A percentile compares a stretch with the other conserved stretches of the same genome.
phyloP scores from a whole-genome alignment of 2,797 vertebrate genomes.

The Coilia nasus region DNA sequence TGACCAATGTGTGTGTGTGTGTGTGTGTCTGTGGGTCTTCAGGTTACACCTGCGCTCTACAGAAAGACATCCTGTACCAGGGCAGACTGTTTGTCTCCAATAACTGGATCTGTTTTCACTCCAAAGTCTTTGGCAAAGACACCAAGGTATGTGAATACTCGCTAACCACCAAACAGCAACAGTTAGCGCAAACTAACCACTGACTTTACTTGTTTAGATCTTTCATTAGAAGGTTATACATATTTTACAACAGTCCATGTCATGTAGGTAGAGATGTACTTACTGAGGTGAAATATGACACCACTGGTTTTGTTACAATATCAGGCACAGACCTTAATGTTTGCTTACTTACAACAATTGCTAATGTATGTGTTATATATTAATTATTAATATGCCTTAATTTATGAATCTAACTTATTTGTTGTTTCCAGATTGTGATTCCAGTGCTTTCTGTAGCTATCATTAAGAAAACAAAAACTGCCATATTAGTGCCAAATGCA shows the following conservation, averaged over 20 bases:
- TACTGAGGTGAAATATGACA: background rate
- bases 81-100: constrained; percentile 92
- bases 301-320: background rate
- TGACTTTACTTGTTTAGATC: background rate
- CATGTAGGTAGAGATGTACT: background rate
- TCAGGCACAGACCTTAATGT: background rate
- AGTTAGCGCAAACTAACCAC: background rate
- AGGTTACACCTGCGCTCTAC: constrained; percentile 96
- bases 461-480: constrained; percentile 97
- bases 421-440: constrained; percentile 83
- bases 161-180: background rate
- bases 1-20: no score
- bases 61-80: constrained; percentile 97
- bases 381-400: no score
- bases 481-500: constrained; percentile 94
- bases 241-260: background rate
- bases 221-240: background rate
- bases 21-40: constrained; percentile 39
- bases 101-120: constrained; percentile 97
- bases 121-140: constrained; percentile 96
- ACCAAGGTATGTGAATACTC: constrained; percentile 80
- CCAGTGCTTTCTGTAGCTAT: constrained; percentile 84
- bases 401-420: background rate
- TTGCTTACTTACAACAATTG: background rate
- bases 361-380: no score